These are phyloP conservation scores for Tanaodytes sp. DNA, from an alignment of 2,888 invertebrate species.

Conservation along the genomic window DNA sequence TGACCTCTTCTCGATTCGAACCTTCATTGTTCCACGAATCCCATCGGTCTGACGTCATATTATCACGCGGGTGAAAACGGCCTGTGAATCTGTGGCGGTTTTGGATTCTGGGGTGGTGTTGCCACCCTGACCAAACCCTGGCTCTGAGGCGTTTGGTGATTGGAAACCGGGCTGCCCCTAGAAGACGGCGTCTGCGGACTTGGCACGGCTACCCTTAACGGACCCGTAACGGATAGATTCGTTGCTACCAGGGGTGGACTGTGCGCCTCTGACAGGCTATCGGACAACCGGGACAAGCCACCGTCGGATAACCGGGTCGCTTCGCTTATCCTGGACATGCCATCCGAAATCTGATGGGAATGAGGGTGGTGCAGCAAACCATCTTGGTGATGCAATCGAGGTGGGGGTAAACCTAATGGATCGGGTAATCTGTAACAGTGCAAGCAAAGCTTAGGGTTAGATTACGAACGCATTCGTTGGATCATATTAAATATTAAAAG, in stretches of 20 bases:
- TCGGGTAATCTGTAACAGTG: slow-evolving; percentile 67
- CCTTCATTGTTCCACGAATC: no score
- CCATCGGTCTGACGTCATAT: slow-evolving; percentile 58
- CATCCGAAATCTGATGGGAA: slow-evolving; percentile 64
- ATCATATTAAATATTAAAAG: no score
- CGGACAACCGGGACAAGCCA: slow-evolving; percentile 69
- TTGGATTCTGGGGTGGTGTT: slow-evolving; percentile 69
- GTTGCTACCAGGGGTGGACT: slow-evolving; percentile 71
- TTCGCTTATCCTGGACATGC: slow-evolving; percentile 70
- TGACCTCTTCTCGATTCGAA: no score
- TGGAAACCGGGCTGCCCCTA: slow-evolving; percentile 68
- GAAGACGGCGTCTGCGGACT: slow-evolving; percentile 72
- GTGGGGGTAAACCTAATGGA: slow-evolving; percentile 67
- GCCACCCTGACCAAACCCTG: slow-evolving; percentile 68
- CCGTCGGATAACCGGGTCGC: slow-evolving; percentile 70
- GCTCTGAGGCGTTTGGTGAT: slow-evolving; percentile 62
- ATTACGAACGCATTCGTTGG: no score
- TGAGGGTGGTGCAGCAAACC: slow-evolving; percentile 68
- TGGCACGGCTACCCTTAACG: slow-evolving; percentile 70
- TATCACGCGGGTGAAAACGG: slow-evolving; percentile 73
- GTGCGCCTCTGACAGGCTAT: slow-evolving; percentile 71
- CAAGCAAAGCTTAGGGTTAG: no score
- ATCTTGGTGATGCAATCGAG: slow-evolving; percentile 68
- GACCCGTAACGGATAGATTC: slow-evolving; percentile 71
- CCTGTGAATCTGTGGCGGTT: slow-evolving; percentile 71